Evolutionary conservation across 2,888 invertebrate genomes (phyloP), one percentile per base, ranked within the genome.

Genomic region (Tuberolachnus salignus): DNA sequence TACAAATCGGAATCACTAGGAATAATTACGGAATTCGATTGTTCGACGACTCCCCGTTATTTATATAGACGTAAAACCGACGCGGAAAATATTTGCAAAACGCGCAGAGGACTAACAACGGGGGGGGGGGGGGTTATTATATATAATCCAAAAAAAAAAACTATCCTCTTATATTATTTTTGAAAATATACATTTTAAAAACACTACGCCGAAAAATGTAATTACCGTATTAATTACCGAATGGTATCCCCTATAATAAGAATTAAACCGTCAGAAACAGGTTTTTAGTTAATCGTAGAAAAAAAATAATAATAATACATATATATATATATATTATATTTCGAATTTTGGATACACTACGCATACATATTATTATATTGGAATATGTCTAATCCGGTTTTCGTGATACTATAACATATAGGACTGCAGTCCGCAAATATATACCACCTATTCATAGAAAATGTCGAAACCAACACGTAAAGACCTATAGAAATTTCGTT

Each of bases 401-500:
- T 34, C 6, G 14, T 23, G n/a, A 10, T n/a, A 16, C 13, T 0
- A 26, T n/a, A n/a, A n/a, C n/a, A n/a, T n/a, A n/a, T 4, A 16
- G 2, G 11, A 13, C 16, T 26, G 55, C 55, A 55, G 55, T 21
- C 44, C 21, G 16, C 23, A 44, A 51, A 70, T n/a, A n/a, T n/a
- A 53, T 1, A 69, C 16, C 9, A 26, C 6, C 13, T 19, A 6
- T 21, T 26, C 13, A 6, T n/a, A 13, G 8, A 46, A 69, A 46
- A 23, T 57, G n/a, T 44, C n/a, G 53, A 70, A 34, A 55, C 10
- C 19, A 9, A 11, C 9, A 8, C 21, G 14, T 34, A 63, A 1
- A 11, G 10, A 70, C 10, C 21, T 70, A 55, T 70, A 42, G 42
- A 55, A 55, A 42, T 55, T n/a, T 42, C 21, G 11, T 63, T 64